Evolutionary conservation across 1,140 invertebrate genomes (phyloP).

Genomic region (Pogonomyrmex barbatus): DNA sequence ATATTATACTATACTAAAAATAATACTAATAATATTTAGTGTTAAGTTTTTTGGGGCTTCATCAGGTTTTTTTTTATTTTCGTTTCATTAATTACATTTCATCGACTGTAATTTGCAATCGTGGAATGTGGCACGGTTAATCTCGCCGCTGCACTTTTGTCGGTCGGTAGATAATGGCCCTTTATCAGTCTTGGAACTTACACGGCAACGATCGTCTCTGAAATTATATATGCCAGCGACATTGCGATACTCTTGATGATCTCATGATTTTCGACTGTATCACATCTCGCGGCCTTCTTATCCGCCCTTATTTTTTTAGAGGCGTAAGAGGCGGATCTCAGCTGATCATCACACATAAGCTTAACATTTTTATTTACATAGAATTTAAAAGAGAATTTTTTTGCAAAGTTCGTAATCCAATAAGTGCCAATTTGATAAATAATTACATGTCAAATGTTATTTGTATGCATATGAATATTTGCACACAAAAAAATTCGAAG

Average conservation of each 20-base stretch:
- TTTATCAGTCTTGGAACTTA: slow-evolving; percentile 23
- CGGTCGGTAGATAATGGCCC: not conserved
- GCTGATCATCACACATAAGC: not conserved
- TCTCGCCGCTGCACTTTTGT: not conserved
- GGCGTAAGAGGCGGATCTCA: not conserved
- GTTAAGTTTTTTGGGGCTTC: not conserved
- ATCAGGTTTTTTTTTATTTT: not conserved
- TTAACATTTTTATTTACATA: not conserved
- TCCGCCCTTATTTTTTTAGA: not conserved
- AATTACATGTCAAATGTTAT: not conserved
- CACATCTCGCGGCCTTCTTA: not conserved
- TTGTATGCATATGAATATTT: not conserved
- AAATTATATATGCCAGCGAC: not conserved
- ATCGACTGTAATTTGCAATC: not conserved
- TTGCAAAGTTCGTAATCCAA: not conserved
- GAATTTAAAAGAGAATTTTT: not conserved
- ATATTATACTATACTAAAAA: too few relatives aligned
- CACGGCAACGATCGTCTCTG: not conserved
- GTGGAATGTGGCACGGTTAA: not conserved
- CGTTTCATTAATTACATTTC: not conserved
- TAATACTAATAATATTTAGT: too few relatives aligned
- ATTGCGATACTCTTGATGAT: not conserved
- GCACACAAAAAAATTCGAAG: not conserved
- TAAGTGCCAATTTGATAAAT: not conserved
- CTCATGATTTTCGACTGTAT: slow-evolving; percentile 35